Base-by-base conservation (phyloP, 2,113 vertebrate genomes). In the Xenopus tropicalis region DNA sequence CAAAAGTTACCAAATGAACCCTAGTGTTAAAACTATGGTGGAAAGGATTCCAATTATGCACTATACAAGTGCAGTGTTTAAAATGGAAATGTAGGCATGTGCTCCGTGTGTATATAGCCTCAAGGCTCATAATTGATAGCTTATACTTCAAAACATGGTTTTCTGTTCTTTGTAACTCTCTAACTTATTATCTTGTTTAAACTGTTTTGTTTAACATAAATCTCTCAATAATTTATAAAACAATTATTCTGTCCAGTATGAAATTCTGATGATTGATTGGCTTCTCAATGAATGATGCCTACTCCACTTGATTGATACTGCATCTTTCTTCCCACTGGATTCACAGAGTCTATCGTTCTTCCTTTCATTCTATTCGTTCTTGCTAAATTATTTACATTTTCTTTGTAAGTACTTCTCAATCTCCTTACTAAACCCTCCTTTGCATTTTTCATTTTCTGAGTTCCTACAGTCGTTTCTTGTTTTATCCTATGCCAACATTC, bases 191-290 rank as follows among this genome's bases (percentile, higher is more conserved):
- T 11, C 48, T 69, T 76, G 48, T 69, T 76, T 76, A 69, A 76
- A 76, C 22, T 69, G 73, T 69, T 76, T 76, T 74, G 72, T 69
- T 74, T 76, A 76, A 76, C 66, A 76, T 76, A 76, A 76, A 76
- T 76, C 73, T 69, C 46, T 67, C 61, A 69, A 76, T 76, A 76
- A 76, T 76, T 76, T 76, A 76, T 76, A 76, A 76, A 76, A 76
- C 73, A 76, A 76, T 76, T 76, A 76, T 69, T 63, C 66, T 76
- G 73, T 76, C 73, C 73, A 76, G 63, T 59, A 56, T 69, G 66
- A 69, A 69, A 69, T 76, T 63, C 73, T 76, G 73, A 76, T 76
- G 73, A 76, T 76, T 76, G 73, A 76, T 76, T 64, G 20, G 59
- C n/a, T 3, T 12, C 25, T 61, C 21, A 21, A 17, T 69, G 73